Evolutionary conservation across 2,888 invertebrate genomes (phyloP).

Genomic region (Mesorhabditis sp.): DNA sequence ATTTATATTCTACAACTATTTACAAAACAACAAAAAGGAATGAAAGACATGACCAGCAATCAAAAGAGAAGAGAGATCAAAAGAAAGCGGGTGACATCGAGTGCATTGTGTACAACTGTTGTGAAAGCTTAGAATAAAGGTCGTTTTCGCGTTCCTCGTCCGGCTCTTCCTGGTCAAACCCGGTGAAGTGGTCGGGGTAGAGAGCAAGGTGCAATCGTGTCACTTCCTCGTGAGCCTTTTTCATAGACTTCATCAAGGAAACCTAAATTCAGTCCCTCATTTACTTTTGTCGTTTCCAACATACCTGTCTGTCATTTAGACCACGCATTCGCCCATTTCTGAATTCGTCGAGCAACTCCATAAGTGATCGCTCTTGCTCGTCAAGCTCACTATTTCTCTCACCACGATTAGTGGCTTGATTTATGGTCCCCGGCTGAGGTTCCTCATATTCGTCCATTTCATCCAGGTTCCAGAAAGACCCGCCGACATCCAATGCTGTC

Average conservation of each 20-base stretch:
- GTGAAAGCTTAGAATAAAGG: neutral
- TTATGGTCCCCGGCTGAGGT: neutral
- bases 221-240: slow-evolving; percentile 33
- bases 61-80: neutral
- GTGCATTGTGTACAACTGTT: neutral
- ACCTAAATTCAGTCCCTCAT: neutral
- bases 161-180: neutral
- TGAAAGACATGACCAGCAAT: neutral
- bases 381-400: slow-evolving; percentile 6
- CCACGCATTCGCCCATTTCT: neutral
- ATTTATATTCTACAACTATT: no score
- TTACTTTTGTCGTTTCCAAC: no score
- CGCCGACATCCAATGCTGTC: slow-evolving; percentile 2
- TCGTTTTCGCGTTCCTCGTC: neutral
- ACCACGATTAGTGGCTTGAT: neutral
- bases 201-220: slow-evolving; percentile 29
- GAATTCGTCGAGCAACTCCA: neutral
- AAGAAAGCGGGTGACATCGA: neutral
- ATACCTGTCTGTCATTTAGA: neutral
- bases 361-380: slow-evolving; percentile 3
- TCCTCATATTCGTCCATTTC: neutral
- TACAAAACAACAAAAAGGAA: no score
- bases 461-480: neutral
- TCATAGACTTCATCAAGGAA: slow-evolving; percentile 13
- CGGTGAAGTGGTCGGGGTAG: slow-evolving; percentile 13